Conservation (phyloP, 2,888 invertebrate species). For the Glaucopsyche alexis region DNA sequence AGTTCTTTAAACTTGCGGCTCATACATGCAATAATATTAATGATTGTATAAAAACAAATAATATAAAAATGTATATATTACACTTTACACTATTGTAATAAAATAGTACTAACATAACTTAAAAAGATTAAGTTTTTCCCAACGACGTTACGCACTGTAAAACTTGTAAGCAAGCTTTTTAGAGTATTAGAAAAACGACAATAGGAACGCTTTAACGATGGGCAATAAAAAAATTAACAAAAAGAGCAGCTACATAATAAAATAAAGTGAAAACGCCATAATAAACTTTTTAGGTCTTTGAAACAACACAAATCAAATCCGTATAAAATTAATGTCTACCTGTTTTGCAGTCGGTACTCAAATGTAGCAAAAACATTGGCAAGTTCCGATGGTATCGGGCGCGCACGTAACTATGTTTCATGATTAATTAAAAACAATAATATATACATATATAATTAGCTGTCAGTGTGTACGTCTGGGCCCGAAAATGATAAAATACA, state of each 20-base stretch:
- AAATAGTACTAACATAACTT: background rate
- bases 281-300: too few relatives aligned
- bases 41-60: background rate
- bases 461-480: constrained; percentile 42
- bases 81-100: background rate
- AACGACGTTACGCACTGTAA: background rate
- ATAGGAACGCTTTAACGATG: too few relatives aligned
- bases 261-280: too few relatives aligned
- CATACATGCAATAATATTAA: too few relatives aligned
- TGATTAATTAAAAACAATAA: constrained; percentile 69
- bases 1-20: too few relatives aligned
- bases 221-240: too few relatives aligned
- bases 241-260: too few relatives aligned
- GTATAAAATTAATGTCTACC: background rate
- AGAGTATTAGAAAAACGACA: background rate
- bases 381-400: constrained; percentile 59
- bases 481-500: background rate
- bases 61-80: background rate
- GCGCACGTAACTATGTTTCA: constrained; percentile 56
- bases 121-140: background rate
- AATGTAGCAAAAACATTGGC: constrained; percentile 56
- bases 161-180: background rate
- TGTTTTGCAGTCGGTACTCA: constrained; percentile 51
- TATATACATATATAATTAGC: constrained; percentile 57
- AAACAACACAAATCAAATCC: too few relatives aligned